Evolutionary conservation across 2,113 vertebrate genomes (phyloP), one percentile per base, ranked within the genome.

Genomic region (Dendrocopos noguchii): DNA sequence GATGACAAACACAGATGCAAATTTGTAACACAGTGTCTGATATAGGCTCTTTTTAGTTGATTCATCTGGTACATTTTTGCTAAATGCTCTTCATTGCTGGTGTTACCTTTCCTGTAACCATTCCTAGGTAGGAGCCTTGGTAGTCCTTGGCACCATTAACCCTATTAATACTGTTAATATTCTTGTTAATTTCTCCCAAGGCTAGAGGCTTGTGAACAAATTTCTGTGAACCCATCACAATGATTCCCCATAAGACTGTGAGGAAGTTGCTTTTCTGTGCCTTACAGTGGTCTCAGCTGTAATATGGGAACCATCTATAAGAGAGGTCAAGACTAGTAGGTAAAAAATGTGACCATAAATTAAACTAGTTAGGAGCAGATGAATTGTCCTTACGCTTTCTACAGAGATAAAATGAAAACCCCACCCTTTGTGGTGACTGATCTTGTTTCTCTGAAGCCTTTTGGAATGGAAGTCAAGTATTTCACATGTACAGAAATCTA

Each of bases 401-500:
- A 55, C 57, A 65, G 85, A 73, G 94, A 68, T 1, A 63, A 53
- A 85, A 63, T 29, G 16, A 94, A 93, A 92, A 34, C 60, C 42
- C 76, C 79, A 77, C 85, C 94, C 77, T 95, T 52, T 80, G 28
- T 61, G 63, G 57, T 84, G 88, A 73, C 50, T 57, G 80, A 77
- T 90, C 47, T 76, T 77, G 22, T 80, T 91, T 87, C 74, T 87
- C 87, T 94, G 74, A 89, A 87, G 66, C 53, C 28, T 91, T 80
- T 88, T 94, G 91, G 87, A 93, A 57, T 61, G 75, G 80, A 73
- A 82, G n/a, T 33, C 44, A 87, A 91, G 57, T 75, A 87, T 94
- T 95, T 96, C 80, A 84, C 25, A 65, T 79, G 25, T 76, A 87
- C 34, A 82, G 76, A 87, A 71, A 87, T 91, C 83, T 66, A 56